Percentiles rank a stretch among this genome's conserved stretches.
Conservation (phyloP, 2,113 vertebrate genomes). For the Vulpes ferrilata region DNA sequence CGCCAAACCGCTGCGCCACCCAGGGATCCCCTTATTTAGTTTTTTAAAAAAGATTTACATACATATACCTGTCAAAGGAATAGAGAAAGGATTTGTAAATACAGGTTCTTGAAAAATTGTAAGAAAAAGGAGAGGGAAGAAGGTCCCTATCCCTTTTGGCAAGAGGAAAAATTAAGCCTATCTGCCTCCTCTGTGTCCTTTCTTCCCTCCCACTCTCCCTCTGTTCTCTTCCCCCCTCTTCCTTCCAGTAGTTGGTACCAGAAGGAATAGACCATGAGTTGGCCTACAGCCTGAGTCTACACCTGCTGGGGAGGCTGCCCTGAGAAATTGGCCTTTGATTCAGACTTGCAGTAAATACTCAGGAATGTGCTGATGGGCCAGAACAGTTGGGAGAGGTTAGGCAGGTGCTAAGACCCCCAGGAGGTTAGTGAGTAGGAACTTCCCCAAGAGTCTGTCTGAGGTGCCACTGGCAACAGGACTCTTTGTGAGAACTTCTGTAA, state of each 20-base stretch:
- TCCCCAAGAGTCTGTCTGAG: neutral
- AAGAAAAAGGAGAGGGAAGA: neutral
- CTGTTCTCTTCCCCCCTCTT: too few relatives aligned
- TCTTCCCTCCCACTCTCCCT: neutral
- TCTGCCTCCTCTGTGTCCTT: neutral
- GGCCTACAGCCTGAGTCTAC: neutral
- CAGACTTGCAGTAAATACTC: neutral
- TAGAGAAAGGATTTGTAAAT: neutral
- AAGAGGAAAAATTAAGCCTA: neutral
- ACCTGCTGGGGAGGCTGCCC: neutral
- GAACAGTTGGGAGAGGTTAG: neutral
- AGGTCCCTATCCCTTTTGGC: neutral
- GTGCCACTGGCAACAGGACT: neutral
- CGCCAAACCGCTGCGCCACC: too few relatives aligned
- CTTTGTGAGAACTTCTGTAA: neutral
- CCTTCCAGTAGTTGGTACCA: neutral
- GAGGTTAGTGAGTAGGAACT: neutral
- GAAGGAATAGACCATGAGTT: slow-evolving; percentile 7
- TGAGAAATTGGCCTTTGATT: slow-evolving; percentile 12
- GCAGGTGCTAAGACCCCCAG: neutral
- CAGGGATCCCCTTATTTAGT: neutral
- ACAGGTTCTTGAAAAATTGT: neutral
- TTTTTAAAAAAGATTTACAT: neutral
- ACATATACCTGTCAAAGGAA: neutral
- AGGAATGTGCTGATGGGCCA: neutral